phyloP scores from a whole-genome alignment of 2,797 vertebrate species.

The Liparis tanakae region DNA sequence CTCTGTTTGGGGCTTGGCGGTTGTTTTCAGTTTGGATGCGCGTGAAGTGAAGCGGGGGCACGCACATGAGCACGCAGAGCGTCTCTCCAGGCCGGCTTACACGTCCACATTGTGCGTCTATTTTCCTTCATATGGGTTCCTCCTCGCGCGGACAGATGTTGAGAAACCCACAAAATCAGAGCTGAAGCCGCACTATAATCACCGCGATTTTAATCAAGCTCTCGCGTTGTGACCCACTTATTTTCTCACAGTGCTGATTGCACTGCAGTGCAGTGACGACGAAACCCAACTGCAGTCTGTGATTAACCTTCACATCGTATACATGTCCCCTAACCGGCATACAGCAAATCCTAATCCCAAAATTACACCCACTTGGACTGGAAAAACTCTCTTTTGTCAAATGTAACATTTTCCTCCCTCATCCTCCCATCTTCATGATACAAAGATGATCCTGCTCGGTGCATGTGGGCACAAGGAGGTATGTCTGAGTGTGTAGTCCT shows the following conservation, averaged over 20 bases:
- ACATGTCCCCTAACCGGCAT: conserved; percentile 73
- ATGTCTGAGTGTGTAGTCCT: conserved; percentile 33
- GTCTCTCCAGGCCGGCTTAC: conserved; percentile 34
- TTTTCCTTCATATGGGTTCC: conserved; percentile 62
- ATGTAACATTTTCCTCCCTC: conserved; percentile 68
- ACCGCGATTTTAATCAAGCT: conserved; percentile 84
- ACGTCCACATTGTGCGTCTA: conserved; percentile 54
- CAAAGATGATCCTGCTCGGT: conserved; percentile 45
- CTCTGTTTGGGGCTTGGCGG: not conserved
- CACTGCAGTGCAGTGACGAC: conserved; percentile 72
- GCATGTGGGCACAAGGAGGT: conserved; percentile 38
- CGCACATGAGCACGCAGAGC: conserved; percentile 42
- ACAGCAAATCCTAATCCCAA: conserved; percentile 77
- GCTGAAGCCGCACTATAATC: conserved; percentile 80
- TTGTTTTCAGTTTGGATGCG: conserved; percentile 32
- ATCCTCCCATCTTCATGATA: conserved; percentile 45
- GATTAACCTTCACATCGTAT: conserved; percentile 85
- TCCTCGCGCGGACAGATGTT: conserved; percentile 79
- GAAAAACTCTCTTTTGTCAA: conserved; percentile 71
- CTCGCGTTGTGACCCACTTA: conserved; percentile 83
- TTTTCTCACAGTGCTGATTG: conserved; percentile 83
- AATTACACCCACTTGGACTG: conserved; percentile 77
- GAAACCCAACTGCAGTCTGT: conserved; percentile 75
- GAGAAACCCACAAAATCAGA: conserved; percentile 81
- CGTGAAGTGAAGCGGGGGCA: conserved; percentile 24